Conservation (phyloP, 2,888 invertebrate species). For the Marronus borbonicus region DNA sequence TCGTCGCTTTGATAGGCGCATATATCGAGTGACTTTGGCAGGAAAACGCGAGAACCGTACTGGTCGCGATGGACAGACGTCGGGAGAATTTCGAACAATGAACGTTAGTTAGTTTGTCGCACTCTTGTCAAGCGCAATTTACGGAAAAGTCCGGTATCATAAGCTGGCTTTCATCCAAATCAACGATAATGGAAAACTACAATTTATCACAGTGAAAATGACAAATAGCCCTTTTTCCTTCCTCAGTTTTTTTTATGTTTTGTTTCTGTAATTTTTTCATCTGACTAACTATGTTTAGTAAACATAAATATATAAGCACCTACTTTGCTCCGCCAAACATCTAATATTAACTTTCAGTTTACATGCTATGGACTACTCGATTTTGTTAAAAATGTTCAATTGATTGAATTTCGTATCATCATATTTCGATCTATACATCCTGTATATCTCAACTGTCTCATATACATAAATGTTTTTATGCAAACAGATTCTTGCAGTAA, state of each 20-base stretch:
- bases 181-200: conserved; percentile 21
- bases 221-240: not conserved
- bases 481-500: no score
- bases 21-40: not conserved
- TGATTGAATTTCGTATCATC: no score
- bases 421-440: no score
- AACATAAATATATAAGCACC: no score
- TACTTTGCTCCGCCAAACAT: no score
- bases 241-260: no score
- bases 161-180: conserved; percentile 16
- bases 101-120: conserved; percentile 14
- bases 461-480: no score
- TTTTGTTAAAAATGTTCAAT: no score
- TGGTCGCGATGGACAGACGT: conserved; percentile 11
- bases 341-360: no score
- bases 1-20: not conserved
- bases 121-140: conserved; percentile 31
- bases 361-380: no score
- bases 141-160: conserved; percentile 18
- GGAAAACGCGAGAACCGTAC: conserved; percentile 12
- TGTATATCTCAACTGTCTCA: no score
- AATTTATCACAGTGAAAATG: conserved; percentile 21
- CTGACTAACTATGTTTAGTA: not conserved
- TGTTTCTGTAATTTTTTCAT: not conserved
- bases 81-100: conserved; percentile 24